Percentiles rank a stretch among this genome's conserved stretches.
Evolutionary conservation across 2,888 invertebrate genomes (phyloP).

Genomic region (Galeopsomyia nigrocyanea): DNA sequence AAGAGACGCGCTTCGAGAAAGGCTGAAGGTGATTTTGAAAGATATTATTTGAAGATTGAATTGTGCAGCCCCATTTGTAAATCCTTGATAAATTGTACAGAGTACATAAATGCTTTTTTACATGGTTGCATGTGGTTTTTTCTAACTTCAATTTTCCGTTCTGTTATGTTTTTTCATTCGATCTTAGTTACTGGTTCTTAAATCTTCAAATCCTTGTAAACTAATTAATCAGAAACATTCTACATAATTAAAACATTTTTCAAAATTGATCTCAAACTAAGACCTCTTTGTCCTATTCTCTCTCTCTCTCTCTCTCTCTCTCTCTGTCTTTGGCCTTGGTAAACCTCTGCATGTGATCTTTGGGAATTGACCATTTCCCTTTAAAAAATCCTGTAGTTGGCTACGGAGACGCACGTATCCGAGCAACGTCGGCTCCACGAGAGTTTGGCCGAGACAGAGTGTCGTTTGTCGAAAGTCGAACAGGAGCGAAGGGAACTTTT

Average conservation of each 20-base stretch:
- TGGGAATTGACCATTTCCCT: too few relatives aligned
- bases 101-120: neutral
- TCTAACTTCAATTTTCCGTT: conserved; percentile 1
- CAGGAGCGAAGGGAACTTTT: conserved; percentile 72
- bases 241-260: too few relatives aligned
- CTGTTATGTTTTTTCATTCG: too few relatives aligned
- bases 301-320: neutral
- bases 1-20: conserved; percentile 72
- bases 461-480: conserved; percentile 71
- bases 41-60: conserved; percentile 32
- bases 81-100: conserved; percentile 4
- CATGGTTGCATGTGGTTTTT: conserved; percentile 1
- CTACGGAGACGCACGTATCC: conserved; percentile 68
- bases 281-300: conserved; percentile 4
- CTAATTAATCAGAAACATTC: too few relatives aligned
- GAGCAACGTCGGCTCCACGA: conserved; percentile 71
- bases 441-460: conserved; percentile 70
- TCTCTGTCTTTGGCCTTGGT: neutral
- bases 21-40: conserved; percentile 69
- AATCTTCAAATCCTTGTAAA: too few relatives aligned
- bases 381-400: conserved; percentile 54
- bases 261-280: too few relatives aligned
- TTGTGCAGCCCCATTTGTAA: conserved; percentile 14
- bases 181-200: too few relatives aligned
- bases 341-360: neutral